Conservation (phyloP, 2,113 vertebrate genomes). For the Lasiurus borealis region DNA sequence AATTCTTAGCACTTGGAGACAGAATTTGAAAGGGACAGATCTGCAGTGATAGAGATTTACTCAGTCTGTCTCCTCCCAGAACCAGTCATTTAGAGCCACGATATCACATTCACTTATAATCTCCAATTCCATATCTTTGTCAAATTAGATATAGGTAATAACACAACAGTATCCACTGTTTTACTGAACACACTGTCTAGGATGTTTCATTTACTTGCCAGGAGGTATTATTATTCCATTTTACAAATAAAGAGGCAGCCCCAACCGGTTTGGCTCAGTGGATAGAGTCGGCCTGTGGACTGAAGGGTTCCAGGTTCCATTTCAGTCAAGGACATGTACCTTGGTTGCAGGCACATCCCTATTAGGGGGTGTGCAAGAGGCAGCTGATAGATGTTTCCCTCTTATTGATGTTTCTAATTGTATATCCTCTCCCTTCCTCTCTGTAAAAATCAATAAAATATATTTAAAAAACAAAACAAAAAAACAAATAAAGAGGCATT, state of each 20-base stretch:
- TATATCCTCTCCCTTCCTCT: too few species aligned
- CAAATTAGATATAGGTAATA: neutral
- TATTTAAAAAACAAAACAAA: too few species aligned
- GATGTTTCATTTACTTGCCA: neutral
- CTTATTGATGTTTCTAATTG: too few species aligned
- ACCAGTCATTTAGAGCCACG: neutral
- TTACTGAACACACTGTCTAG: neutral
- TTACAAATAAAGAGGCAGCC: neutral
- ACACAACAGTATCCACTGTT: neutral
- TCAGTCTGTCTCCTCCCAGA: neutral
- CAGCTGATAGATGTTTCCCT: too few species aligned
- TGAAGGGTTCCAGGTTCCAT: too few species aligned
- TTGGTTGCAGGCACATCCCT: too few species aligned
- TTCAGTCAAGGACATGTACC: too few species aligned
- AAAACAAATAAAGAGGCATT: neutral
- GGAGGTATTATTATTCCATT: neutral
- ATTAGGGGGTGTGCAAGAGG: too few species aligned
- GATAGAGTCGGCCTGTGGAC: too few species aligned
- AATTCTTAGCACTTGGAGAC: neutral
- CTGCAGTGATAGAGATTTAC: neutral
- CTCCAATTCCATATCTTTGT: neutral
- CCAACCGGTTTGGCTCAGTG: too few species aligned
- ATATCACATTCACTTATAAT: neutral
- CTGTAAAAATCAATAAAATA: too few species aligned
- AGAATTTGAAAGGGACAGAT: neutral